Evolutionary conservation across 2,888 invertebrate genomes (phyloP).

Genomic region (Pimpla rufipes): DNA sequence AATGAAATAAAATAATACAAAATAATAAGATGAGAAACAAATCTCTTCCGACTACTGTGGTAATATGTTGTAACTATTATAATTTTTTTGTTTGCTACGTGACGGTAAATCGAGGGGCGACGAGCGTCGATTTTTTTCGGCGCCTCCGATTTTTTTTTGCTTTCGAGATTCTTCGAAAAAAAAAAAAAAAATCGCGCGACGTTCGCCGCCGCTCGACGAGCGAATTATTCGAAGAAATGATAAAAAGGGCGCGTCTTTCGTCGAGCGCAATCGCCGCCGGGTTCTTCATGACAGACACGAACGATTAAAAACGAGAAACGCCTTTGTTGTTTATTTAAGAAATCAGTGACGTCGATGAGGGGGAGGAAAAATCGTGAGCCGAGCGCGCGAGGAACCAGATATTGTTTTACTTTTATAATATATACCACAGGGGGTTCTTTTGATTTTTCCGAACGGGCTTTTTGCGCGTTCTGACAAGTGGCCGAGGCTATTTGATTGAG

Average conservation of each 20-base stretch:
- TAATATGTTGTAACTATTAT: slow-evolving; percentile 53
- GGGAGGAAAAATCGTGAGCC: slow-evolving; percentile 16
- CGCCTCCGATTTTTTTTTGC: too few relatives aligned
- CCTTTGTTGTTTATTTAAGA: slow-evolving; percentile 64
- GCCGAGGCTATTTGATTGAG: slow-evolving; percentile 32
- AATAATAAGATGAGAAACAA: slow-evolving; percentile 33
- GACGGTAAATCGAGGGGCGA: slow-evolving; percentile 45
- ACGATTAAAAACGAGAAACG: slow-evolving; percentile 34
- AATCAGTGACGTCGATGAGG: slow-evolving; percentile 54
- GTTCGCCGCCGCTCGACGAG: slow-evolving; percentile 1
- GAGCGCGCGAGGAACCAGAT: slow-evolving; percentile 17
- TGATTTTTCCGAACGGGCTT: slow-evolving; percentile 65
- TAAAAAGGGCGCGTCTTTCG: not conserved
- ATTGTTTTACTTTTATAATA: slow-evolving; percentile 77
- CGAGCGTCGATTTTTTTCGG: slow-evolving; percentile 11
- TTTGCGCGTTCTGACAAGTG: slow-evolving; percentile 50
- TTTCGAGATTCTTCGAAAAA: too few relatives aligned
- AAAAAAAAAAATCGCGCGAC: not conserved
- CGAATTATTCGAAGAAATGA: slow-evolving; percentile 45
- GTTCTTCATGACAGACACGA: slow-evolving; percentile 46
- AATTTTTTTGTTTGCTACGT: slow-evolving; percentile 52
- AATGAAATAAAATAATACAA: too few relatives aligned
- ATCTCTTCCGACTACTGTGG: slow-evolving; percentile 59
- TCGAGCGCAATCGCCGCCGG: slow-evolving; percentile 18
- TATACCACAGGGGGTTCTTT: slow-evolving; percentile 76